A percentile compares a stretch with the other conserved stretches of the same genome.
Evolutionary conservation across 2,888 invertebrate genomes (phyloP).

Genomic region (Amiota minor): DNA sequence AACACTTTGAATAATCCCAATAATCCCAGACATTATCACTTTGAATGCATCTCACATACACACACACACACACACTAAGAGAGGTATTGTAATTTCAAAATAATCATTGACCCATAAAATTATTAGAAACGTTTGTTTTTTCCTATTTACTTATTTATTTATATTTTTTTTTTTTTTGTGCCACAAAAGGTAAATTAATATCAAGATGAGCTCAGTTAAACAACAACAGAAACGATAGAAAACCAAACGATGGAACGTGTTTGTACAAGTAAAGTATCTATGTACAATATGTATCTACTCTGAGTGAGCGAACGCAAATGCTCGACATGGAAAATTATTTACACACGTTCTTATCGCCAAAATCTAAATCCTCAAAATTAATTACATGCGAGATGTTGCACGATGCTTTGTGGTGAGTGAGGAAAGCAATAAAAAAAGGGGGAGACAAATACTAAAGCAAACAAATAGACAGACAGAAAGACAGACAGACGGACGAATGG

Average conservation of each 20-base stretch:
- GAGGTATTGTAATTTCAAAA: conserved; percentile 43
- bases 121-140: conserved; percentile 30
- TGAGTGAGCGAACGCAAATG: conserved; percentile 43
- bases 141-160: not conserved
- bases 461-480: not conserved
- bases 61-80: not conserved
- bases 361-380: conserved; percentile 60
- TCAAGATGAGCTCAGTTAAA: conserved; percentile 5
- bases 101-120: conserved; percentile 54
- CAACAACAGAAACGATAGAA: not conserved
- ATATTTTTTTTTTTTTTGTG: not conserved
- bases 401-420: not conserved
- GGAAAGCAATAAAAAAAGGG: not conserved
- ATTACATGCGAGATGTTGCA: conserved; percentile 47
- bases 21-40: too few species aligned
- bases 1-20: not conserved
- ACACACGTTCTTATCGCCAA: conserved; percentile 48
- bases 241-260: conserved; percentile 3
- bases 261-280: conserved; percentile 6
- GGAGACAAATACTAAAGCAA: not conserved
- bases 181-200: conserved; percentile 4
- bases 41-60: not conserved
- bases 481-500: not conserved
- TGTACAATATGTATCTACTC: conserved; percentile 16
- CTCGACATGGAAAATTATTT: conserved; percentile 44